These are phyloP conservation scores for Garra rufa DNA, from an alignment of 2,113 vertebrate genomes.

Conservation along the genomic window DNA sequence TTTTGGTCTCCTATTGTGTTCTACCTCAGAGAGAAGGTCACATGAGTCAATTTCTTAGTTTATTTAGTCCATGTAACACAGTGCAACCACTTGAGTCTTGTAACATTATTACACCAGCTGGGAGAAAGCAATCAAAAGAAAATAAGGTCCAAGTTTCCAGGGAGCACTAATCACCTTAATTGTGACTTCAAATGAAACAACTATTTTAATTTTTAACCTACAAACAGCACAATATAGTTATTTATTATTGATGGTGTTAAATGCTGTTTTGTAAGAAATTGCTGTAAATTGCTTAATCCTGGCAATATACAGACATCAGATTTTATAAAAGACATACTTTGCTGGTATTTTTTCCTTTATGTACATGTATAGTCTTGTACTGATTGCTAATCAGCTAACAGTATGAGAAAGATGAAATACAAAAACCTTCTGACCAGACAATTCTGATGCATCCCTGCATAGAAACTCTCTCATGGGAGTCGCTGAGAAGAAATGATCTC, in stretches of 20 bases:
- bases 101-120: neutral
- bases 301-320: neutral
- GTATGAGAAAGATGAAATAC: neutral
- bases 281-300: neutral
- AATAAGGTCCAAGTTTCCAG: neutral
- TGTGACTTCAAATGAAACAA: neutral
- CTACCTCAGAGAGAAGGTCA: neutral
- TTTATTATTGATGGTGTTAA: neutral
- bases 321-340: neutral
- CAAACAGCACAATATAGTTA: neutral
- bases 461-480: slow-evolving; percentile 4
- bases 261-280: no score
- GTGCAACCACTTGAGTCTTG: neutral
- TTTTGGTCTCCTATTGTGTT: neutral
- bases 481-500: neutral
- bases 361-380: neutral
- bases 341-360: neutral
- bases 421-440: neutral
- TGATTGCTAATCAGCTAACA: neutral
- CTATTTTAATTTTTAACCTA: neutral
- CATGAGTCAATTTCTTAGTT: neutral
- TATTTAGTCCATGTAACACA: neutral
- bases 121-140: neutral
- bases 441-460: neutral
- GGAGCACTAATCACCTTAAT: neutral